Evolutionary conservation across 2,797 vertebrate species (phyloP).

Genomic region (Chiroxiphia lanceolata): DNA sequence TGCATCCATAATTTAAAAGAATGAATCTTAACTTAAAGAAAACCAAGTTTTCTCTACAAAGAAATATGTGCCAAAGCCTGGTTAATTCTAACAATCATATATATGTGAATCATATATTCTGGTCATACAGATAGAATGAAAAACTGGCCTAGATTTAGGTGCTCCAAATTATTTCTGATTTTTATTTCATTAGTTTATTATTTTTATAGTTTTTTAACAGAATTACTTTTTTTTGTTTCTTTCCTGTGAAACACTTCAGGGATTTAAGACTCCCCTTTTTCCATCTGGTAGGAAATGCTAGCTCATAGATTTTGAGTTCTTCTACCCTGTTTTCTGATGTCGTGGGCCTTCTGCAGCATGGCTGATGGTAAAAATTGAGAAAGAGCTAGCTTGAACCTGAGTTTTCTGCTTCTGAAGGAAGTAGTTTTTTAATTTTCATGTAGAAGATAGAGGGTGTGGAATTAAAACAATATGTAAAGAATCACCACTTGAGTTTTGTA

Average conservation of each 20-base stretch:
- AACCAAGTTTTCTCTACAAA: not conserved
- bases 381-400: not conserved
- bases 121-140: not conserved
- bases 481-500: not conserved
- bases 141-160: not conserved
- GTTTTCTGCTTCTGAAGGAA: not conserved
- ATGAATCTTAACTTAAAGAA: not conserved
- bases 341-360: not conserved
- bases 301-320: not conserved
- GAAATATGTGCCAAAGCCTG: fast-evolving
- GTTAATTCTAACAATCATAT: not conserved
- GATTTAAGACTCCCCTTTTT: not conserved
- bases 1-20: not conserved
- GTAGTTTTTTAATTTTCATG: not conserved
- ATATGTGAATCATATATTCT: not conserved
- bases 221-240: not conserved
- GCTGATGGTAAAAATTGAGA: not conserved
- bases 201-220: not conserved
- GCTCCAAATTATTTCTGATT: not conserved
- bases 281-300: not conserved
- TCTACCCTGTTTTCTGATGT: not conserved
- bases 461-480: not conserved
- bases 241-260: not conserved
- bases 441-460: not conserved
- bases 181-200: not conserved